Conservation (phyloP, 2,113 vertebrate genomes). For the Mus spicilegus region DNA sequence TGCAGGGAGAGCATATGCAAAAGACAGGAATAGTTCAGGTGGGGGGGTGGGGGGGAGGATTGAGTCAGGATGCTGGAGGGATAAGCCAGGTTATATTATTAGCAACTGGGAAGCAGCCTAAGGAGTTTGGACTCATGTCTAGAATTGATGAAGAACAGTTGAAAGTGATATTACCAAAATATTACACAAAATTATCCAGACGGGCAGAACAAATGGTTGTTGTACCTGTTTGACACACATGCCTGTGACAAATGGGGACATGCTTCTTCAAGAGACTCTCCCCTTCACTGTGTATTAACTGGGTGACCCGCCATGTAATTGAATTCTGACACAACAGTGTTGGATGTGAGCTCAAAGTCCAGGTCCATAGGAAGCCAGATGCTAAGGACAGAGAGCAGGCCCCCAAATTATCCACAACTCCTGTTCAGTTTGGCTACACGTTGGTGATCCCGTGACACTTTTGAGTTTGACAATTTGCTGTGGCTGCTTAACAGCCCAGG, state of each 20-base stretch:
- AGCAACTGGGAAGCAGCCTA: background rate
- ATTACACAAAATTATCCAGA: background rate
- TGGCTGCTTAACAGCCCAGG: background rate
- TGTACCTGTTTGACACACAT: background rate
- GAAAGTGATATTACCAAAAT: background rate
- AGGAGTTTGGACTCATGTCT: background rate
- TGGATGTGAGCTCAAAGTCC: background rate
- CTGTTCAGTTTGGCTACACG: background rate
- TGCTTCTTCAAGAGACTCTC: background rate
- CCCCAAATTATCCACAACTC: background rate
- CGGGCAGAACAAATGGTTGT: background rate
- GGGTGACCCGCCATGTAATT: background rate
- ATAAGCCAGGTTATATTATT: background rate
- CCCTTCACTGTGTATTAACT: background rate
- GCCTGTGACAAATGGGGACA: background rate
- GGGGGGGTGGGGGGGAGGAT: background rate
- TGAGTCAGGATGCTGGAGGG: background rate
- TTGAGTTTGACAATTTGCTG: background rate
- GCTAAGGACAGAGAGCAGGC: background rate
- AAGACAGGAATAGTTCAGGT: background rate
- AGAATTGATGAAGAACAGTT: background rate
- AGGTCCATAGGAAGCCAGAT: background rate
- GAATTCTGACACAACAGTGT: no score
- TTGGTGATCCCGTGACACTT: background rate
- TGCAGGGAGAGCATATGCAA: background rate